Percentiles rank a stretch among this genome's conserved stretches.
These are phyloP conservation scores for Caenorhabditis sp. DNA, from an alignment of 2,888 invertebrate genomes.

Conservation along the genomic window DNA sequence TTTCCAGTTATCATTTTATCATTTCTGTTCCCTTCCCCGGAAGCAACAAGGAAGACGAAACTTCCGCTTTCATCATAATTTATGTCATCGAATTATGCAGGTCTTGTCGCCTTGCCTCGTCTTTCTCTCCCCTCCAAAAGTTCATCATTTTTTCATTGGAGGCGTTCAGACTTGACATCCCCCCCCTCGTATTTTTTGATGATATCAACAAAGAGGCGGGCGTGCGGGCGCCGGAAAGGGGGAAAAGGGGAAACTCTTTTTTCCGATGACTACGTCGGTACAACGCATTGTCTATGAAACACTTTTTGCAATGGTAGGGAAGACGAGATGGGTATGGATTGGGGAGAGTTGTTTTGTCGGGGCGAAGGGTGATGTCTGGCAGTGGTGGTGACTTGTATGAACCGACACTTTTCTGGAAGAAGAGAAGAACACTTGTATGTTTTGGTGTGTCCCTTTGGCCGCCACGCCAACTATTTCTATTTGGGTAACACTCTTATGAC, in stretches of 20 bases:
- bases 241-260: slow-evolving; percentile 12
- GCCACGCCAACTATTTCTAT: slow-evolving; percentile 13
- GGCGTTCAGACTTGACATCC: background rate
- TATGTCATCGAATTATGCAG: slow-evolving; percentile 18
- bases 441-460: background rate
- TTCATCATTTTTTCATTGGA: slow-evolving; percentile 6
- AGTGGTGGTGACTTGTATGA: background rate
- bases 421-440: background rate
- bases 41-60: slow-evolving; percentile 14
- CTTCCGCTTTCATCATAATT: slow-evolving; percentile 50
- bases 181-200: too few species aligned
- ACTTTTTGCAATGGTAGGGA: slow-evolving; percentile 49
- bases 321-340: slow-evolving; percentile 7
- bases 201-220: slow-evolving; percentile 4
- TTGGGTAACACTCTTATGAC: slow-evolving; percentile 30
- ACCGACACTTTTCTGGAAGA: background rate
- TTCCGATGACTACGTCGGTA: slow-evolving; percentile 1
- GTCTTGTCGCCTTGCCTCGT: too few species aligned
- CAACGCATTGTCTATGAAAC: slow-evolving; percentile 55
- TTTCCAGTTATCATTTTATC: slow-evolving; percentile 26
- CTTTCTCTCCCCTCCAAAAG: slow-evolving; percentile 12
- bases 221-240: too few species aligned
- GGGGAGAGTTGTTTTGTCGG: slow-evolving; percentile 25
- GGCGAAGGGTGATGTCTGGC: slow-evolving; percentile 46
- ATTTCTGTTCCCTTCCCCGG: slow-evolving; percentile 41